Conservation (phyloP, 2,888 invertebrate species). For the Allygus modestus region DNA sequence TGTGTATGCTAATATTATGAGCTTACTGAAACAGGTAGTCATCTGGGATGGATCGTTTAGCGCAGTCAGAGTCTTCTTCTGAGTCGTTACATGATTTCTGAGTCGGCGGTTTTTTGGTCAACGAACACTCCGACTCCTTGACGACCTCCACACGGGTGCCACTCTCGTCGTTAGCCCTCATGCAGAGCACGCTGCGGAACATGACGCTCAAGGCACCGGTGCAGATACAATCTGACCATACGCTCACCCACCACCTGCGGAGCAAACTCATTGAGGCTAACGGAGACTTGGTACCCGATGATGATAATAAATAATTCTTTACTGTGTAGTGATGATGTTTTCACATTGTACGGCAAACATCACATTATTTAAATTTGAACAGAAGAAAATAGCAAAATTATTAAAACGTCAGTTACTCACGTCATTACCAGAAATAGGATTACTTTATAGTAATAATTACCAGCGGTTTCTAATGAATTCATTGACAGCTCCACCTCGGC, state of each 20-base stretch:
- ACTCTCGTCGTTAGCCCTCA: slow-evolving; percentile 54
- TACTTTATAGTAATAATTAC: no score
- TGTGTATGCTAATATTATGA: no score
- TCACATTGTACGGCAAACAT: no score
- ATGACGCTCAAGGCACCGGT: slow-evolving; percentile 62
- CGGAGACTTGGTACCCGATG: no score
- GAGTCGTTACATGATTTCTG: slow-evolving; percentile 63
- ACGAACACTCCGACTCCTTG: slow-evolving; percentile 64
- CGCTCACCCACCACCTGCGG: slow-evolving; percentile 67
- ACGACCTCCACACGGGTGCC: slow-evolving; percentile 60
- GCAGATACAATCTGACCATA: slow-evolving; percentile 67
- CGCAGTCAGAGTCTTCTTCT: slow-evolving; percentile 23
- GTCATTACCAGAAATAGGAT: no score
- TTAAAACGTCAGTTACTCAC: no score
- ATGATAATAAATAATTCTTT: no score
- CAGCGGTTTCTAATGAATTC: no score
- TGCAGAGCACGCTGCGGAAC: slow-evolving; percentile 65
- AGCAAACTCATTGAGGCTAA: background rate
- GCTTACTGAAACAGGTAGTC: background rate
- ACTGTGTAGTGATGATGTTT: no score
- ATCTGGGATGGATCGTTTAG: background rate
- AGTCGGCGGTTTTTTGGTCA: slow-evolving; percentile 61
- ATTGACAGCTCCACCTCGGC: no score
- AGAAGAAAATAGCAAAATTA: no score
- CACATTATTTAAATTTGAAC: no score